These are phyloP conservation scores for Drosophila eohydei DNA, from an alignment of 2,888 invertebrate genomes.

Conservation along the genomic window DNA sequence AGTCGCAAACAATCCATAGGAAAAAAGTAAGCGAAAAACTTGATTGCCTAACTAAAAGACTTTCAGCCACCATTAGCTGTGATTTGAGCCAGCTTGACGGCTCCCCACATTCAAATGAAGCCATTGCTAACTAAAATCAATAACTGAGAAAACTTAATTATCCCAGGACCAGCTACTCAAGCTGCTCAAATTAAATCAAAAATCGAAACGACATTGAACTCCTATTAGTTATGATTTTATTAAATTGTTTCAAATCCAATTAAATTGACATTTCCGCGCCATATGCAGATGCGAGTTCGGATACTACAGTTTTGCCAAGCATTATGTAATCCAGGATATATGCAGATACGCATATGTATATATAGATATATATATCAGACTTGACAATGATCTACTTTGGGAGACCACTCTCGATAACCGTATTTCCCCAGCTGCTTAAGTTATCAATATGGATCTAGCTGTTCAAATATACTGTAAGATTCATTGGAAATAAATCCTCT, in stretches of 20 bases:
- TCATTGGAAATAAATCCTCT: background rate
- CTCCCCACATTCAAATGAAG: conserved; percentile 19
- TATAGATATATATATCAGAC: background rate
- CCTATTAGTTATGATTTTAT: conserved; percentile 18
- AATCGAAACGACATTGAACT: conserved; percentile 13
- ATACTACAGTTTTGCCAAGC: conserved; percentile 1
- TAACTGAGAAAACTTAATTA: background rate
- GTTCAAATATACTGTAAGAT: background rate
- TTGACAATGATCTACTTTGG: too few species aligned
- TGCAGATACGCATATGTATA: background rate
- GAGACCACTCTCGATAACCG: background rate
- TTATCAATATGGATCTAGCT: background rate
- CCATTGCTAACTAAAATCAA: conserved; percentile 6
- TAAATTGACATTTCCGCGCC: conserved; percentile 10
- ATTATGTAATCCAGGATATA: conserved; percentile 8
- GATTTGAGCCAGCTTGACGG: conserved; percentile 1
- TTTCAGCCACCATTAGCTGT: conserved; percentile 10
- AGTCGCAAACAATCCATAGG: conserved; percentile 6
- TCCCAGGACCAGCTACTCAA: conserved; percentile 9
- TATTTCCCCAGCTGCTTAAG: background rate
- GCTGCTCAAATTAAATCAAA: conserved; percentile 5
- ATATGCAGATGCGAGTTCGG: background rate
- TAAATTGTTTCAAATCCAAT: conserved; percentile 13
- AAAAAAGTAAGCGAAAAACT: conserved; percentile 4
- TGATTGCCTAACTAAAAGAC: conserved; percentile 11